Evolutionary conservation across 2,888 invertebrate species (phyloP).

Genomic region (Drosophila borealis): DNA sequence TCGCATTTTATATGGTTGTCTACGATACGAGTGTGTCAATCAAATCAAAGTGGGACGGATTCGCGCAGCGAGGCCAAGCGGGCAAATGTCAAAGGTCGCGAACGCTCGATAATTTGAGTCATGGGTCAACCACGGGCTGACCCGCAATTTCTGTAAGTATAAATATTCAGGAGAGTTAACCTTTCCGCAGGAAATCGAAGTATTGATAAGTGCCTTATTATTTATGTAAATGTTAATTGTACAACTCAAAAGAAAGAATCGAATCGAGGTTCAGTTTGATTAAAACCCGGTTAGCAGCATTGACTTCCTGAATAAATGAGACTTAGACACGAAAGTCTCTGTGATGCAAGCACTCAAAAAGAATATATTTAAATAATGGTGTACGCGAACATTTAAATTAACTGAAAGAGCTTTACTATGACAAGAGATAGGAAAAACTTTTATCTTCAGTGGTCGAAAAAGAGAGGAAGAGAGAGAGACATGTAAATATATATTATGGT

Average conservation of each 20-base stretch:
- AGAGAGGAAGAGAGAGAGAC: too few species aligned
- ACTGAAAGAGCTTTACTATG: too few species aligned
- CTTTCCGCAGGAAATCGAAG: not conserved
- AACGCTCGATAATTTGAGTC: conserved; percentile 20
- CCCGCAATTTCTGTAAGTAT: conserved; percentile 14
- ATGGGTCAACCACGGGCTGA: conserved; percentile 51
- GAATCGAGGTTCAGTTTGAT: not conserved
- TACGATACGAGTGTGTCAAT: conserved; percentile 42
- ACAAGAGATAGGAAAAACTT: too few species aligned
- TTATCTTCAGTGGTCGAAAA: too few species aligned
- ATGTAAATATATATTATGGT: too few species aligned
- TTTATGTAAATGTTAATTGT: not conserved
- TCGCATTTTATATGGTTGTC: not conserved
- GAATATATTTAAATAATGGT: too few species aligned
- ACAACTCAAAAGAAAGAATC: not conserved
- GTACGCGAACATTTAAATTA: too few species aligned
- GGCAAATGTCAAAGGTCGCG: conserved; percentile 65
- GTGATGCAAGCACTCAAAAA: too few species aligned
- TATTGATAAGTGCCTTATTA: not conserved
- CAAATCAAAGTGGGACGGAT: conserved; percentile 30
- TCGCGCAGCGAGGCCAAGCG: not conserved
- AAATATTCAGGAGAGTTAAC: not conserved
- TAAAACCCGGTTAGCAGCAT: too few species aligned
- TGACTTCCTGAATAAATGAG: too few species aligned
- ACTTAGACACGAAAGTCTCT: too few species aligned